These are phyloP conservation scores for Agrilus planipennis DNA, from an alignment of 1,140 invertebrate species.

Conservation along the genomic window DNA sequence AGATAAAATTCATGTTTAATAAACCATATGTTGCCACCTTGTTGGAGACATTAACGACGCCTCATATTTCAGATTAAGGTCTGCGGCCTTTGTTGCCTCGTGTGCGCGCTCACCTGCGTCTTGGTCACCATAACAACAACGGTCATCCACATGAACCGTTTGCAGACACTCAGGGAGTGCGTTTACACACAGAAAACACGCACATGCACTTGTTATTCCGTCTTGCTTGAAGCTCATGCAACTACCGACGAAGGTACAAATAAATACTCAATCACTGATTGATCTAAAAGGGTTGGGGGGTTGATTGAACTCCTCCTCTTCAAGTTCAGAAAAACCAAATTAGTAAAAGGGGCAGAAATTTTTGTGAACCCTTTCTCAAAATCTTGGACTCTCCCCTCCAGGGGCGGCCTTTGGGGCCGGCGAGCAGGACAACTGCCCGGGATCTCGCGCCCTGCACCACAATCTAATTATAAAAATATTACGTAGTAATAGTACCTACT, in stretches of 20 bases:
- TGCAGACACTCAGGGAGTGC: conserved; percentile 76
- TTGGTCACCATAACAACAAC: conserved; percentile 84
- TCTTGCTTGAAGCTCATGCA: conserved; percentile 45
- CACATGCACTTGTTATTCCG: conserved; percentile 65
- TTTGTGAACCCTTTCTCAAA: too few species aligned
- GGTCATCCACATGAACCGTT: conserved; percentile 83
- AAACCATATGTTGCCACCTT: conserved; percentile 2
- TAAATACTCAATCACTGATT: conserved; percentile 15
- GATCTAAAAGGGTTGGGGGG: not conserved
- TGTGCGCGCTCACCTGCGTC: conserved; percentile 73
- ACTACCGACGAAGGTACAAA: conserved; percentile 47
- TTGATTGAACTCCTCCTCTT: too few species aligned
- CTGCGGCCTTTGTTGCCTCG: conserved; percentile 68
- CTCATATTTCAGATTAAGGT: conserved; percentile 63
- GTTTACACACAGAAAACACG: conserved; percentile 66
- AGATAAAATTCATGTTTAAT: not conserved
- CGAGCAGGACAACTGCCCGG: too few species aligned
- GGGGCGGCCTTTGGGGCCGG: too few species aligned
- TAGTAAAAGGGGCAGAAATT: too few species aligned
- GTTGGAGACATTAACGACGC: not conserved
- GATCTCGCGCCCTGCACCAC: too few species aligned
- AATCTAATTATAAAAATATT: too few species aligned
- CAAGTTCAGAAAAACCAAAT: too few species aligned
- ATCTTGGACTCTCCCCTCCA: too few species aligned
- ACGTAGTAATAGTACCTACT: too few species aligned